Evolutionary conservation across 1,140 invertebrate genomes (phyloP), one percentile per base, ranked within the genome.

Genomic region (Glomeris maerens): DNA sequence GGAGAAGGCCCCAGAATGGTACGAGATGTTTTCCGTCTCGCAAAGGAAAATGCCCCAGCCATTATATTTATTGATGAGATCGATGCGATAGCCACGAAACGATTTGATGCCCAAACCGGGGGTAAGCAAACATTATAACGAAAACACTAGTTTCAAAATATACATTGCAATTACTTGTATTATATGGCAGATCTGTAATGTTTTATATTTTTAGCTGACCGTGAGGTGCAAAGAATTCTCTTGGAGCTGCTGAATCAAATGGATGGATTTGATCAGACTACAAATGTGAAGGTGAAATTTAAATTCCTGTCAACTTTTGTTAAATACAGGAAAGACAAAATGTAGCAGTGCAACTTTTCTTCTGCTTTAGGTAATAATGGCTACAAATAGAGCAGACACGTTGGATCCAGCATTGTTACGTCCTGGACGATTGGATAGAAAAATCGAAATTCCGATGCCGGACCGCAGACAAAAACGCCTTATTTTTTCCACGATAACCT

Each of bases 191-290:
- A 7, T 20, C 29, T 38, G 3, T 47, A 21, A 3, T 3, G 44
- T 14, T 51, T 52, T 39, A 48, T 52, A 45, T 57, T 63, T 49
- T 47, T 60, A 67, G 95, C 95, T 50, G 96, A 99, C 76, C 77
- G 96, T 59, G 95, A 99, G 71, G 96, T 99, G 0, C 96, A 99
- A 67, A 79, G 96, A 70, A 99, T 98, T 69, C 68, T 99, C 2
- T 71, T 99, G 2, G 96, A 99, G 64, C 72, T 99, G 10, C 72
- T 99, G 0, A 99, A 99, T 74, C 96, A 99, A 72, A 98, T 99
- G 95, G 96, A 99, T 72, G 96, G 96, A 46, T 99, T 99, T 71
- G 95, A 99, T 75, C 94, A 98, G 70, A 97, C 92, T 2, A 97
- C 95, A 20, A 98, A 98, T 74, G 95, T 99, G 17, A 99, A 99